Conservation (phyloP, 1,140 invertebrate species). For the Hylyphantes graminicola region DNA sequence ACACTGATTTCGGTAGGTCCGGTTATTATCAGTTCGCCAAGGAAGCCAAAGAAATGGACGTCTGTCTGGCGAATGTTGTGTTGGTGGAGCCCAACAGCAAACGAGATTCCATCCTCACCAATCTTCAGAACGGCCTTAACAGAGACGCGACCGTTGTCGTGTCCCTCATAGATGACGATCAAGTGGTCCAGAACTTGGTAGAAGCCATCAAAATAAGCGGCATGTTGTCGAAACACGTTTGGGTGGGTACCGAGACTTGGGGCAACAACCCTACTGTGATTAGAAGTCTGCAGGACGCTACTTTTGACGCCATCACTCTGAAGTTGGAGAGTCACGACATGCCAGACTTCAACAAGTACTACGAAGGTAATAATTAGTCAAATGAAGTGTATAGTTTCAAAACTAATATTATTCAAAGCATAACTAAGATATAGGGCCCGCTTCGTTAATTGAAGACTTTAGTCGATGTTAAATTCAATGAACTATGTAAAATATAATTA, state of each 20-base stretch:
- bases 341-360: constrained; percentile 67
- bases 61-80: constrained; percentile 49
- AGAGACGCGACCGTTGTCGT: constrained; percentile 48
- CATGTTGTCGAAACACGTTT: constrained; percentile 34
- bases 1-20: constrained; percentile 42
- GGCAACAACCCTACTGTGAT: constrained; percentile 52
- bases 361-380: constrained; percentile 61
- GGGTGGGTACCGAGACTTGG: constrained; percentile 59
- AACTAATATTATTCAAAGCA: too few relatives aligned
- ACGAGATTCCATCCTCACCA: not conserved
- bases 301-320: constrained; percentile 62
- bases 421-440: too few relatives aligned
- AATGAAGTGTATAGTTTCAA: too few relatives aligned
- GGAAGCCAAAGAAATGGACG: constrained; percentile 36
- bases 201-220: constrained; percentile 34
- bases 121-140: constrained; percentile 39
- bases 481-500: too few relatives aligned
- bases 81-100: constrained; percentile 38
- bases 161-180: constrained; percentile 42
- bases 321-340: constrained; percentile 68
- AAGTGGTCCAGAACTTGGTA: constrained; percentile 26
- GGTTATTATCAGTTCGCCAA: constrained; percentile 44
- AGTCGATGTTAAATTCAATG: too few relatives aligned
- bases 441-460: too few relatives aligned
- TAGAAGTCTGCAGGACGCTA: constrained; percentile 66